A percentile compares a stretch with the other conserved stretches of the same genome.
phyloP scores from a whole-genome alignment of 2,888 invertebrate genomes.

The Nomada hirtipes region DNA sequence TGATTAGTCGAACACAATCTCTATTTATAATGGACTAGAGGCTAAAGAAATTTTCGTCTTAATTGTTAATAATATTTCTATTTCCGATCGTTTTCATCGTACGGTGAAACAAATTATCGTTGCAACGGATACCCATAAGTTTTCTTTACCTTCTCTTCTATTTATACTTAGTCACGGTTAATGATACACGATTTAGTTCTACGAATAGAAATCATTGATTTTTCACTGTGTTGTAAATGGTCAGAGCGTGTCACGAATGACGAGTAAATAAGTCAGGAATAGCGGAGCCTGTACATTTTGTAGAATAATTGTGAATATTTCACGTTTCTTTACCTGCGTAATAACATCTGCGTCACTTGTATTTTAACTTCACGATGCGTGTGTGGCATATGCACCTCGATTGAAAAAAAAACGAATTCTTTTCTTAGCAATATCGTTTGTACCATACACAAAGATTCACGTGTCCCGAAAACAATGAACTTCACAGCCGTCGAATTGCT shows the following conservation, averaged over 20 bases:
- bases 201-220: constrained; percentile 11
- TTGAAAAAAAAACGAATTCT: not conserved
- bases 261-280: constrained; percentile 13
- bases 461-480: not conserved
- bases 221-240: constrained; percentile 1
- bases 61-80: not conserved
- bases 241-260: constrained; percentile 1
- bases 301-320: constrained; percentile 45
- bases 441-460: constrained; percentile 3
- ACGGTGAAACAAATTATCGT: not conserved
- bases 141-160: not conserved
- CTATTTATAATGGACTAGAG: constrained; percentile 26
- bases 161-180: not conserved
- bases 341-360: constrained; percentile 8
- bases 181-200: not conserved
- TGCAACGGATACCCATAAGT: not conserved
- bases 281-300: constrained; percentile 34
- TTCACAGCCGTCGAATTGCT: constrained; percentile 20
- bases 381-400: not conserved
- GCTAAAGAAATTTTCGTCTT: constrained; percentile 15
- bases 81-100: not conserved
- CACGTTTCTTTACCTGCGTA: not conserved
- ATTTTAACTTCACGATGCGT: not conserved
- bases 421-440: constrained; percentile 13
- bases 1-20: constrained; percentile 21